Base-by-base conservation (phyloP, 2,888 invertebrate species). In the Epiblema foenella region DNA sequence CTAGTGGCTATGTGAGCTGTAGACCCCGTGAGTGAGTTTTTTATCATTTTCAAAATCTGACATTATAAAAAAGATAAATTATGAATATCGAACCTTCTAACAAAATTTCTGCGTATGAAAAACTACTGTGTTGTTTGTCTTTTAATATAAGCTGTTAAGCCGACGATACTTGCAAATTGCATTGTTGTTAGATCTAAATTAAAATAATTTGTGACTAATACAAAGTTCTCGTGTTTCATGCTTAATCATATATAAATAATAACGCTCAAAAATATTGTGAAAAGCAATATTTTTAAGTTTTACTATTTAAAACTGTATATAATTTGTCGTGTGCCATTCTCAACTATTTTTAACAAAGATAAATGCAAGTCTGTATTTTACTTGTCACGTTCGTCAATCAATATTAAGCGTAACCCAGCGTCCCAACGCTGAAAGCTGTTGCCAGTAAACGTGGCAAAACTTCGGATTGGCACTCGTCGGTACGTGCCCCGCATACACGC, bases 401-500 rank as follows among this genome's bases (percentile, higher is more conserved):
- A 39, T 60, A 68, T 52, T 60, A 68, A 54, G 18, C 29, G n/a
- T 54, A 58, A 52, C 29, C 58, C 49, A 49, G 58, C 20, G 49
- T 17, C 46, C 42, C 33, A 58, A 67, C 46, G n/a, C 60, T 29
- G 17, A 60, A 18, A 60, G 60, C 60, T 17, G 33, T 46, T 60
- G 15, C 46, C 20, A 46, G 60, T 60, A 64, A 64, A 64, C 64
- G 64, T 64, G 64, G 52, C 33, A 52, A 56, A 57, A 66, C 33
- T 66, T 18, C 42, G 46, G 64, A 54, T 64, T 64, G 37, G 64
- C 52, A 49, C 49, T 51, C 69, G 54, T 62, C 67, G 62, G 67
- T 71, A 67, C 60, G 74, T 75, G 75, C 72, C 56, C 56, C 46
- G 65, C 58, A 57, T 57, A 73, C 81, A 82, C 80, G 82, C 81